Evolutionary conservation across 2,888 invertebrate genomes (phyloP).

Genomic region (Luperina nickerlii): DNA sequence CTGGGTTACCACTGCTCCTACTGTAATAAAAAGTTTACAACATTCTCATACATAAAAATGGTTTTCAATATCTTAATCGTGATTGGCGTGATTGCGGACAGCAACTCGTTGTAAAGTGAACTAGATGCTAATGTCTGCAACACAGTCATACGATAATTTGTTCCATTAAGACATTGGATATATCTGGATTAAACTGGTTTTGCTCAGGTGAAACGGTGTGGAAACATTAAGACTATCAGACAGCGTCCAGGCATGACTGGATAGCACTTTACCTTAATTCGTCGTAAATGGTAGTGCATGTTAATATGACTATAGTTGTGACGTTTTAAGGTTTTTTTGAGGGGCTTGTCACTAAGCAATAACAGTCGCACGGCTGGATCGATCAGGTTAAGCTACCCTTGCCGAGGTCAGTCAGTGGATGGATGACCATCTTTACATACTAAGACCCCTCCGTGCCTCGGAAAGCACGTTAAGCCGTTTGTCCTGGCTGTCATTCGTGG

Average conservation of each 20-base stretch:
- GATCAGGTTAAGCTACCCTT: no score
- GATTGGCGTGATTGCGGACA: neutral
- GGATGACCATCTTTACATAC: no score
- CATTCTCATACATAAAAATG: neutral
- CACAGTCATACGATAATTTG: constrained; percentile 7
- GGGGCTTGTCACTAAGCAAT: neutral
- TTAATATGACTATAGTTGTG: neutral
- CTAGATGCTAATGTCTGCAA: neutral
- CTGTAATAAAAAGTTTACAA: neutral
- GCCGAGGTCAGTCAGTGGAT: no score
- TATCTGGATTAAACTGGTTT: constrained; percentile 24
- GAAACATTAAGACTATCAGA: constrained; percentile 14
- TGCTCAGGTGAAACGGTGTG: neutral
- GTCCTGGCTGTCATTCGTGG: no score
- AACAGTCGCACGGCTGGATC: neutral
- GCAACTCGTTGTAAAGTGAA: constrained; percentile 8
- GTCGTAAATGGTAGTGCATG: neutral
- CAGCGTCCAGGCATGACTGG: neutral
- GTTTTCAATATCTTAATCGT: neutral
- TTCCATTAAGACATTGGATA: constrained; percentile 27
- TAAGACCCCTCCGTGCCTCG: no score
- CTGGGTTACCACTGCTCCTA: neutral
- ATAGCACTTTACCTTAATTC: constrained; percentile 8
- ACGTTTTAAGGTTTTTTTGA: neutral
- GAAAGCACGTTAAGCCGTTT: no score